A percentile compares a stretch with the other conserved stretches of the same genome.
phyloP scores from a whole-genome alignment of 2,113 vertebrate genomes.

The Chloropsis hardwickii region DNA sequence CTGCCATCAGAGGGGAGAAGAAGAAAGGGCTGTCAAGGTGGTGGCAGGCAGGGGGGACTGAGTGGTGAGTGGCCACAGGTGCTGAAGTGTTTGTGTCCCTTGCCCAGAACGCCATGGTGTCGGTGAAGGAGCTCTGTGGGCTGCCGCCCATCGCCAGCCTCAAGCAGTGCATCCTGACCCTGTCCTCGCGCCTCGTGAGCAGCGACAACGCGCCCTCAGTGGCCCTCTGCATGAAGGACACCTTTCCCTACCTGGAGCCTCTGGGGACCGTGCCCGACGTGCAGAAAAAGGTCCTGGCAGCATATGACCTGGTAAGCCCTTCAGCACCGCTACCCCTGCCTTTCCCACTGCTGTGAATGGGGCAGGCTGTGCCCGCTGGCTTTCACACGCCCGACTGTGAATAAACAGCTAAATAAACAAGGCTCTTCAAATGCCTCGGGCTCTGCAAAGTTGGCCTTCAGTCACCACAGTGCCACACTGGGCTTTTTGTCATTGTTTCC shows the following conservation, averaged over 20 bases:
- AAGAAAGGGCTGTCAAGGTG: not conserved
- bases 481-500: not conserved
- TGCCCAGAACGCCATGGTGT: conserved; percentile 84
- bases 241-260: conserved; percentile 88
- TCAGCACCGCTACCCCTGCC: not conserved
- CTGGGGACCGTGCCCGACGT: conserved; percentile 79
- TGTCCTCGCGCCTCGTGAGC: conserved; percentile 84
- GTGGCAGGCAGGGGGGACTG: rapidly evolving
- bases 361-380: not conserved
- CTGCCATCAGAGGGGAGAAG: not conserved
- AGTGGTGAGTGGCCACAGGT: rapidly evolving
- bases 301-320: conserved; percentile 86
- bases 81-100: not conserved
- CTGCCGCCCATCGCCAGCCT: conserved; percentile 90
- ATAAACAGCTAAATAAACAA: not conserved
- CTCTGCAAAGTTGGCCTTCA: not conserved
- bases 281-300: conserved; percentile 87
- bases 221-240: conserved; percentile 83
- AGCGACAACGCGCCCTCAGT: conserved; percentile 81
- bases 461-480: not conserved
- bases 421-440: not conserved
- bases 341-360: rapidly evolving
- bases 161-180: conserved; percentile 95
- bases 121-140: conserved; percentile 95
- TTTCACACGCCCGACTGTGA: rapidly evolving